Evolutionary conservation across 2,888 invertebrate genomes (phyloP).

Genomic region (Bimastos eiseni): DNA sequence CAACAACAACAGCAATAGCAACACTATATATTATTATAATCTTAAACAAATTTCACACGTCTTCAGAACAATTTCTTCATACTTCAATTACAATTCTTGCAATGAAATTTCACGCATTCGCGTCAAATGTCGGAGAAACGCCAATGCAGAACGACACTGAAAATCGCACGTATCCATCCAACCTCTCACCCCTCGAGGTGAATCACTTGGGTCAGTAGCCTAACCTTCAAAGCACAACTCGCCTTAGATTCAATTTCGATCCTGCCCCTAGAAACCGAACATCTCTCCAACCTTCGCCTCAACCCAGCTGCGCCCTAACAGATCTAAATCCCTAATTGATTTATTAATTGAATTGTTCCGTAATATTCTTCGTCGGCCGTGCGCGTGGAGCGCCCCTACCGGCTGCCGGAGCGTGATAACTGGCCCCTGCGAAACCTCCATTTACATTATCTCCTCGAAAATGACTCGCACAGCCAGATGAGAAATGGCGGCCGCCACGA

Average conservation of each 20-base stretch:
- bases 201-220: not conserved
- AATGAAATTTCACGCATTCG: not conserved
- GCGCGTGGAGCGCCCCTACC: not conserved
- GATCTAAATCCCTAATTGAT: constrained; percentile 17
- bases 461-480: constrained; percentile 3
- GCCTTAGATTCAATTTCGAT: not conserved
- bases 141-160: not conserved
- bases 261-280: too few species aligned
- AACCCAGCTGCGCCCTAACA: not conserved
- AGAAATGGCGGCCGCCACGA: not conserved
- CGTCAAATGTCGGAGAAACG: not conserved
- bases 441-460: constrained; percentile 23
- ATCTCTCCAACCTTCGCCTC: not conserved
- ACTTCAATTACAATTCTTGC: not conserved
- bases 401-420: constrained; percentile 23
- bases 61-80: not conserved
- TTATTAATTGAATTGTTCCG: constrained; percentile 23
- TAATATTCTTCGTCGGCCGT: not conserved
- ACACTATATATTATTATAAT: too few species aligned
- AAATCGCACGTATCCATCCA: not conserved
- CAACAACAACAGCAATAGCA: not conserved
- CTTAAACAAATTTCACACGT: not conserved
- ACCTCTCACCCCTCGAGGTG: not conserved
- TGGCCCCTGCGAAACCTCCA: constrained; percentile 21
- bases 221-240: not conserved